Base-by-base conservation (phyloP, 30 jellyfish, hydroid and myxozoan species). In the Mastigias papua region DNA sequence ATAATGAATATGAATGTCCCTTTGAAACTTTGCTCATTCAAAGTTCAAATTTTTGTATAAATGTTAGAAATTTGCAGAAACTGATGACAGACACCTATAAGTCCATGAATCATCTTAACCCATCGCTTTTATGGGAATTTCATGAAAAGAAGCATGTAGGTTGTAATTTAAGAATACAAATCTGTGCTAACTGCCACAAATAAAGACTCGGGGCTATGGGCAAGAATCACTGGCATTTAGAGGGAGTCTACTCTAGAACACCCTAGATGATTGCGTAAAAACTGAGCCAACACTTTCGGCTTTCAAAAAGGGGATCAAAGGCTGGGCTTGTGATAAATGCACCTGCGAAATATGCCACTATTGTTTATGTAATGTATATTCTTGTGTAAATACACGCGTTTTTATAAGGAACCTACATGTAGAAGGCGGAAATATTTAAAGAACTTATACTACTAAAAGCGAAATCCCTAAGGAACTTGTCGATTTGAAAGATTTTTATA, bases 1-100 rank as follows among this genome's bases (percentile, higher is more conserved):
- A n/a, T n/a, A n/a, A n/a, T n/a, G n/a, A n/a, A n/a, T n/a, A n/a
- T n/a, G n/a, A n/a, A n/a, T n/a, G n/a, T n/a, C n/a, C n/a, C n/a
- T n/a, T n/a, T n/a, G n/a, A n/a, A n/a, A 30, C 20, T 33, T 80
- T 80, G 15, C 37, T 81, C 57, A 48, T 34, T 66, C 85, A 60
- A 67, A 81, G 65, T 67, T 68, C 48, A 74, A 81, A 84, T 62
- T 1, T 23, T 32, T 0, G 82, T 29, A 0, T 61, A 66, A 84
- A 81, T 42, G 75, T 68, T 11, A 81, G 42, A 81, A 81, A 81
- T 37, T 46, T 66, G 84, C 85, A 81, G 80, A 30, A 66, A 81
- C 21, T 81, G 80, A 64, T 81, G 76, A 81, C 80, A 61, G 73
- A n/a, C n/a, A n/a, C n/a, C n/a, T n/a, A n/a, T n/a, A n/a, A n/a